Conservation (phyloP, 2,888 invertebrate genomes). For the Augiades crinisus region DNA sequence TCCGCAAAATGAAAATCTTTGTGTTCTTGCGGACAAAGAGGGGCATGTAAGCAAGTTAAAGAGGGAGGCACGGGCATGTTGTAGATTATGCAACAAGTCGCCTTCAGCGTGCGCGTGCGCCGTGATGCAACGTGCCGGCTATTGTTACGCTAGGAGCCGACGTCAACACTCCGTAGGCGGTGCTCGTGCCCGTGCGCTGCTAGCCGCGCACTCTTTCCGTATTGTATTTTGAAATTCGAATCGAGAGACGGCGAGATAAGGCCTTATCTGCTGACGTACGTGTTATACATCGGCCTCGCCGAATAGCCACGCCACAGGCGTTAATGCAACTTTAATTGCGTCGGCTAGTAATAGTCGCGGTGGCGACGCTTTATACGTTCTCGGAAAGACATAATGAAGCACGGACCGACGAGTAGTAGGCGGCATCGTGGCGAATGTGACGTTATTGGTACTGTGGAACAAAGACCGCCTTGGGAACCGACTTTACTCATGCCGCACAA, state of each 20-base stretch:
- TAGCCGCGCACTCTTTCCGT: constrained; percentile 18
- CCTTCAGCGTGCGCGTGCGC: constrained; percentile 34
- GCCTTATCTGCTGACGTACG: constrained; percentile 19
- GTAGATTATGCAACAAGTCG: constrained; percentile 34
- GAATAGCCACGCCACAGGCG: constrained; percentile 26
- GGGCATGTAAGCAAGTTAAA: constrained; percentile 8
- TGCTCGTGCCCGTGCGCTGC: constrained; percentile 28
- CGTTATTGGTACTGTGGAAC: constrained; percentile 38
- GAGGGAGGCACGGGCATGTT: constrained; percentile 26
- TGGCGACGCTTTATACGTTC: constrained; percentile 48
- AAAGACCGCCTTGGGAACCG: constrained; percentile 22
- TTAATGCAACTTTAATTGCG: constrained; percentile 41
- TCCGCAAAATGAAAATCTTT: no score
- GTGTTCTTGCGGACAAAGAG: constrained; percentile 15
- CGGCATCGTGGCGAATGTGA: constrained; percentile 45
- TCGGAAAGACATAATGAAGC: constrained; percentile 53
- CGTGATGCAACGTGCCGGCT: constrained; percentile 41
- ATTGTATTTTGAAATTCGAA: constrained; percentile 19
- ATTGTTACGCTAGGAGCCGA: constrained; percentile 39
- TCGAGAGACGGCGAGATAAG: constrained; percentile 17
- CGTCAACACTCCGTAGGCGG: constrained; percentile 41
- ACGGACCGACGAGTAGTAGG: constrained; percentile 36
- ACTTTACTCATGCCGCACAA: background rate
- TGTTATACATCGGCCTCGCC: constrained; percentile 1
- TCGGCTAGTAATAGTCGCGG: constrained; percentile 41